Evolutionary conservation across 2,797 vertebrate genomes (phyloP), one percentile per base, ranked within the genome.

Genomic region (Merluccius polli): DNA sequence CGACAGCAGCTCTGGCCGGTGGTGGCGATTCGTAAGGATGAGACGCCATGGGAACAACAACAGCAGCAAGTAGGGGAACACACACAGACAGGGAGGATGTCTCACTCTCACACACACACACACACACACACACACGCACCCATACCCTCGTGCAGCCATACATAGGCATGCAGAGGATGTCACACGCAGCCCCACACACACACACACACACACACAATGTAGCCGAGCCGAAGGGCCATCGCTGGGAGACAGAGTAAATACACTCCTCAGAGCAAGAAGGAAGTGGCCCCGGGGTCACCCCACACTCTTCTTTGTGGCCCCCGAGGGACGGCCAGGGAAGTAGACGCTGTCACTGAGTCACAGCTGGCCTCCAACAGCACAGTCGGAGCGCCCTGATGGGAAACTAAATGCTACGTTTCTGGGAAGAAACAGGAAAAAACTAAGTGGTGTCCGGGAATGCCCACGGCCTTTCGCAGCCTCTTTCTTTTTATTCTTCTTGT

Each of bases 381-480:
- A 72, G 71, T 76, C 31, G 78, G 84, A 90, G 85, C 84, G 84
- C 83, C 73, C 83, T 85, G 90, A 89, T 91, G 90, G 90, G 90
- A 91, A 92, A 89, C 79, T 82, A 6, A 68, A 4, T 82, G 82
- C 78, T 87, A 77, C 8, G 74, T 86, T 91, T 90, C 83, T 90
- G 86, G 87, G 88, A 92, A 91, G 83, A 81, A 75, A 85, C 68
- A 75, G 77, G 65, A 70, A 67, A 78, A 84, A 86, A 89, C 83
- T 84, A 87, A 88, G 77, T 67, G 77, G 79, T 41, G 78, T 88
- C 87, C 73, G 59, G 8, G 78, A 85, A 87, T 88, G 86, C 87
- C 87, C 79, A 73, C 86, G 82, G 89, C 88, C 85, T 85, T 85
- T 88, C 88, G 86, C 87, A 87, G 86, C 84, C 90, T 89, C 85